Conservation (phyloP, 2,113 vertebrate genomes). For the Rhipidura dahli region DNA sequence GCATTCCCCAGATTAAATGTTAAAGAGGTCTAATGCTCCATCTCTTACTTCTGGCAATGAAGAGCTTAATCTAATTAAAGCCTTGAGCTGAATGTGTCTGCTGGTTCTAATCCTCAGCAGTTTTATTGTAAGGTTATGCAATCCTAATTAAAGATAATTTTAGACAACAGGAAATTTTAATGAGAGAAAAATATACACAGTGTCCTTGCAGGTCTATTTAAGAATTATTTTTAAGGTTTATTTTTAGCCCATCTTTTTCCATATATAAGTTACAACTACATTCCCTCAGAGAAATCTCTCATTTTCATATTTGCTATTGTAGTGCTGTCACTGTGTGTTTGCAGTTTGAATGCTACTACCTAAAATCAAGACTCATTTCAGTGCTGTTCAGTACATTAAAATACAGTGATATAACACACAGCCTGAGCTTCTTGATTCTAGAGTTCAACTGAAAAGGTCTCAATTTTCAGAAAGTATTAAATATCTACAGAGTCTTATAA, state of each 20-base stretch:
- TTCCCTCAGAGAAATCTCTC: not conserved
- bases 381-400: not conserved
- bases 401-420: not conserved
- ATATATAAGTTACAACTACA: not conserved
- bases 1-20: conserved; percentile 46
- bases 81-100: not conserved
- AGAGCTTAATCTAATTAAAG: conserved; percentile 65
- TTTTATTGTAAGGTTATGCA: conserved; percentile 59
- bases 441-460: not conserved
- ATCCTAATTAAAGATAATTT: conserved; percentile 66
- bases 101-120: conserved; percentile 50
- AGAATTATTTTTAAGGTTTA: conserved; percentile 22
- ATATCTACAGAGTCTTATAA: not conserved
- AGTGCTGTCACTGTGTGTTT: not conserved
- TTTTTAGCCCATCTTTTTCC: not conserved
- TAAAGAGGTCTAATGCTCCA: conserved; percentile 32
- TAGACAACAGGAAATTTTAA: conserved; percentile 42
- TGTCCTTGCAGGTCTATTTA: not conserved
- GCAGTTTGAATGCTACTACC: not conserved
- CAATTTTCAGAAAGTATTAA: not conserved
- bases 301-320: not conserved
- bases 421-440: not conserved
- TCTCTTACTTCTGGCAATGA: conserved; percentile 48
- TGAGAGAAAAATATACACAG: conserved; percentile 21
- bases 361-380: not conserved